Conservation (phyloP, 2,113 vertebrate species). For the Seriola dumerili region DNA sequence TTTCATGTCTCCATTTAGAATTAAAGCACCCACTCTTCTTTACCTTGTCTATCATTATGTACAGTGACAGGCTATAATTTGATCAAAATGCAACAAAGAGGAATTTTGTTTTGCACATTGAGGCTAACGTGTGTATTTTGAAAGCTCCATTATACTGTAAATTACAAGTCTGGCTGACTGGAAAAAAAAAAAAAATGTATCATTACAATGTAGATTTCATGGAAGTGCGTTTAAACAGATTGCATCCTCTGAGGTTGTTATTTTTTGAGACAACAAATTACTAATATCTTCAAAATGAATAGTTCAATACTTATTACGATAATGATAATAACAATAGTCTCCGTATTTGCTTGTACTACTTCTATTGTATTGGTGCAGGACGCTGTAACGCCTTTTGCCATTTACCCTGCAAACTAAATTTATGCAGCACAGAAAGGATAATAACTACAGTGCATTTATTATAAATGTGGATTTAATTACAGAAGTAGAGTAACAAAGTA, state of each 20-base stretch:
- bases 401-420: constrained; percentile 40
- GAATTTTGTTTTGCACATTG: background rate
- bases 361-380: constrained; percentile 14
- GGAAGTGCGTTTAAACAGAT: constrained; percentile 20
- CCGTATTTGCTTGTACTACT: constrained; percentile 9
- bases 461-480: constrained; percentile 63
- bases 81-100: constrained; percentile 33
- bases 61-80: constrained; percentile 23
- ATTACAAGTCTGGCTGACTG: constrained; percentile 9
- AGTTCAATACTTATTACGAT: background rate
- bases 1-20: background rate
- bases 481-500: constrained; percentile 33
- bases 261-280: constrained; percentile 9
- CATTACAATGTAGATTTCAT: background rate
- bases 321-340: background rate
- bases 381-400: constrained; percentile 25
- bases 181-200: background rate
- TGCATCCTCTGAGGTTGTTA: constrained; percentile 4
- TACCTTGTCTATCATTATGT: constrained; percentile 16
- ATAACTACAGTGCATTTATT: constrained; percentile 44
- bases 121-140: background rate
- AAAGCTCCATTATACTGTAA: constrained; percentile 19
- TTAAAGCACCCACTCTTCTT: background rate
- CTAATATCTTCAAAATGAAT: constrained; percentile 29
- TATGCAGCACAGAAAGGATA: constrained; percentile 43